phyloP scores from a whole-genome alignment of 2,797 vertebrate genomes.

The Clarias platycephalus region DNA sequence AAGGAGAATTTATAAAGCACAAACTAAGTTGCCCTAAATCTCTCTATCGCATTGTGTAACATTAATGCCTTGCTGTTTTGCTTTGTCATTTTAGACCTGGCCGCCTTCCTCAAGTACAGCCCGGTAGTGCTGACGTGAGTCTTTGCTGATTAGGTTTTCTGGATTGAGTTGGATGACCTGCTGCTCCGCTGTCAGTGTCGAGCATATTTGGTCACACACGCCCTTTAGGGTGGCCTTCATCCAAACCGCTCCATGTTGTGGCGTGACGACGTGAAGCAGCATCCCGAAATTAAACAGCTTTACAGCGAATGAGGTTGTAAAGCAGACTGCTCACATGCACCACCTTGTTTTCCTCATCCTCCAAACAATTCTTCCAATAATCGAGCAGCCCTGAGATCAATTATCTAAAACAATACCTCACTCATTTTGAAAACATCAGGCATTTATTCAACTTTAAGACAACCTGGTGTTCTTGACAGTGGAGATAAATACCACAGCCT shows the following conservation, averaged over 20 bases:
- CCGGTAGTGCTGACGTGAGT: conserved; percentile 7
- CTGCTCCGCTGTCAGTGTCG: background rate
- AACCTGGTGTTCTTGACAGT: no score
- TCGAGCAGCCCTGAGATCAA: no score
- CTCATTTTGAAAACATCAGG: no score
- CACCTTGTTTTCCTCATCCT: background rate
- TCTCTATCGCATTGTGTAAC: no score
- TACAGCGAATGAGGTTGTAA: background rate
- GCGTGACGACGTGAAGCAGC: background rate
- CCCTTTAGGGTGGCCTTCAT: background rate
- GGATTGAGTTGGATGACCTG: background rate
- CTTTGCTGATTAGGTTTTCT: conserved; percentile 26
- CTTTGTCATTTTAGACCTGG: conserved; percentile 15
- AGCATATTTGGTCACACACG: conserved; percentile 14
- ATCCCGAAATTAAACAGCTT: background rate
- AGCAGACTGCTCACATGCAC: background rate
- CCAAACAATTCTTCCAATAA: no score
- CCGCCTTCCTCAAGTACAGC: conserved; percentile 2
- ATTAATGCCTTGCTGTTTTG: conserved; percentile 6
- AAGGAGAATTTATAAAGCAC: background rate
- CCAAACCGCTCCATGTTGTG: background rate
- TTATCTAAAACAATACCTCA: no score
- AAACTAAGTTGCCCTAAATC: background rate
- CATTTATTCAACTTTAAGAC: no score
- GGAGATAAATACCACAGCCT: no score